Conservation (phyloP, 2,888 invertebrate genomes). For the Megaustenia siamemsis region DNA sequence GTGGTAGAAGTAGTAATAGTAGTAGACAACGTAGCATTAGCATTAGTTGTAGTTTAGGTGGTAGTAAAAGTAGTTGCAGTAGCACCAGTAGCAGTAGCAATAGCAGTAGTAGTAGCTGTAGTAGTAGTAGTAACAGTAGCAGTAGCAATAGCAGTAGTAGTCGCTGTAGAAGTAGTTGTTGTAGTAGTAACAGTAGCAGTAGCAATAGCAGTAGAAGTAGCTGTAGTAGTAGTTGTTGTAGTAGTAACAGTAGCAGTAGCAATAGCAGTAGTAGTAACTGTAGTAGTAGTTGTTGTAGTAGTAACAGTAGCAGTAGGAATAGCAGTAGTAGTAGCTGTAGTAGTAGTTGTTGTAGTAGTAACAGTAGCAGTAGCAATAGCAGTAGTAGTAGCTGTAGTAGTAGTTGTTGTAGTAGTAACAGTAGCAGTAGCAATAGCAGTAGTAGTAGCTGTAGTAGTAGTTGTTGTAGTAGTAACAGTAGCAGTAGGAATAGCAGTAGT, state of each 20-base stretch:
- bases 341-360: background rate
- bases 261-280: no score
- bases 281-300: background rate
- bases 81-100: background rate
- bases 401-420: background rate
- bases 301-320: background rate
- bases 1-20: no score
- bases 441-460: background rate
- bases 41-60: no score
- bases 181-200: background rate
- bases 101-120: background rate
- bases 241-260: background rate
- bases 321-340: no score
- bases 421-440: constrained; percentile 5
- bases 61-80: no score
- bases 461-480: background rate
- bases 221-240: background rate
- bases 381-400: background rate
- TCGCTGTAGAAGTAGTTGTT: no score
- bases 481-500: no score
- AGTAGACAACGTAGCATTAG: no score
- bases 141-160: no score
- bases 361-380: background rate
- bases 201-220: background rate
- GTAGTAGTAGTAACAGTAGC: background rate